These are phyloP conservation scores for Schizothorax lantsangensis DNA, from an alignment of 2,797 vertebrate genomes.

Conservation along the genomic window DNA sequence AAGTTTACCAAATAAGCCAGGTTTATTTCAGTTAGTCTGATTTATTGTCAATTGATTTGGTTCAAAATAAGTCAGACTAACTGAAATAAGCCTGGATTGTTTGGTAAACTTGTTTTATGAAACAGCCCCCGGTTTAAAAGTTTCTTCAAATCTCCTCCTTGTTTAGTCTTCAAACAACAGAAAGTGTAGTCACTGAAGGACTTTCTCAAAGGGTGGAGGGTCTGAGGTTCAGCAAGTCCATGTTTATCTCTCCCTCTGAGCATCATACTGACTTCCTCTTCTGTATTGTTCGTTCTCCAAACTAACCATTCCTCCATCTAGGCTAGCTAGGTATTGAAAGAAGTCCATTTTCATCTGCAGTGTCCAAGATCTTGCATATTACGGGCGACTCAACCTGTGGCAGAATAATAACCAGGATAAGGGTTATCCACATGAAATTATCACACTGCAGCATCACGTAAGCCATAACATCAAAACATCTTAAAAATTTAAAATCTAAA, in stretches of 20 bases:
- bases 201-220: slow-evolving; percentile 34
- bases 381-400: slow-evolving; percentile 94
- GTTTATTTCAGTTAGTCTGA: too few species aligned
- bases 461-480: not conserved
- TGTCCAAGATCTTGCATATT: slow-evolving; percentile 97
- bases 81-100: not conserved
- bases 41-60: too few species aligned
- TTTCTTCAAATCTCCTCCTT: not conserved
- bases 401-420: not conserved
- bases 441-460: not conserved
- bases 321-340: slow-evolving; percentile 89
- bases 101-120: too few species aligned
- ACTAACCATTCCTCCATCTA: not conserved
- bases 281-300: slow-evolving; percentile 8
- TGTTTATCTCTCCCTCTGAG: not conserved
- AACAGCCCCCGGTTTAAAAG: slow-evolving; percentile 4
- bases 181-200: slow-evolving; percentile 5
- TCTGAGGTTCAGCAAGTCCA: slow-evolving; percentile 25
- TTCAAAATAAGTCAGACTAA: not conserved
- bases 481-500: not conserved
- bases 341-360: slow-evolving; percentile 93
- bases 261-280: not conserved
- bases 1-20: too few species aligned
- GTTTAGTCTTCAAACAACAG: slow-evolving; percentile 4
- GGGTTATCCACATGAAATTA: too few species aligned